Base-by-base conservation (phyloP, 1,140 invertebrate genomes). In the Atta cephalotes region DNA sequence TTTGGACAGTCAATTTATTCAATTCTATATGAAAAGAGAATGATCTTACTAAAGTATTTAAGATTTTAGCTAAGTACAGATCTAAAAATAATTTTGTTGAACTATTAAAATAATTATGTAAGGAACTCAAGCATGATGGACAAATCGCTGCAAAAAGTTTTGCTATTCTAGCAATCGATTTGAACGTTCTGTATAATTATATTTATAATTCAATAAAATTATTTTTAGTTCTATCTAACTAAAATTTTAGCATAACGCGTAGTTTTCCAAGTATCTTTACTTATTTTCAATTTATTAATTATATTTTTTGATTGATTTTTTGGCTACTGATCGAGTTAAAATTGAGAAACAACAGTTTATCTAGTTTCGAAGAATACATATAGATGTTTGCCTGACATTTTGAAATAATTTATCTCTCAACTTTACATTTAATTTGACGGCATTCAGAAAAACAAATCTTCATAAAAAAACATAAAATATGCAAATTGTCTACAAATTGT, bases 401-500 rank as follows among this genome's bases (percentile, higher is more conserved):
- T 31, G 1, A 5, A 12, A 5, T n/a, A 39, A 58, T 39, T 39
- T 21, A 58, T 74, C 10, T 58, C 31, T 74, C 18, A 7, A 51
- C 0, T 51, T n/a, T 2, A 25, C 7, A 9, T 71, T 71, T 7
- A 18, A 51, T 25, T 49, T 49, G 2, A 25, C 14, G 2, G n/a
- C 60, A 1, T 62, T 31, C 31, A n/a, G 60, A 51, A 31, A 9
- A 35, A 21, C 12, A 49, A 21, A 10, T 68, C 16, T 66, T 53
- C 14, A 35, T 10, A 4, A 68, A 78, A 45, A 63, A 16, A 78
- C 21, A 21, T 5, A 2, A 4, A 49, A 10, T 16, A 16, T 53
- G 12, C 10, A 39, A 70, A 81, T 56, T 56, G 18, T n/a, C 28
- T 58, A 68, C 7, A 76, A 76, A 76, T 79, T 66, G 28, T 35